Conservation (phyloP, 1,140 invertebrate genomes). For the Pseudomyrmex sp. region DNA sequence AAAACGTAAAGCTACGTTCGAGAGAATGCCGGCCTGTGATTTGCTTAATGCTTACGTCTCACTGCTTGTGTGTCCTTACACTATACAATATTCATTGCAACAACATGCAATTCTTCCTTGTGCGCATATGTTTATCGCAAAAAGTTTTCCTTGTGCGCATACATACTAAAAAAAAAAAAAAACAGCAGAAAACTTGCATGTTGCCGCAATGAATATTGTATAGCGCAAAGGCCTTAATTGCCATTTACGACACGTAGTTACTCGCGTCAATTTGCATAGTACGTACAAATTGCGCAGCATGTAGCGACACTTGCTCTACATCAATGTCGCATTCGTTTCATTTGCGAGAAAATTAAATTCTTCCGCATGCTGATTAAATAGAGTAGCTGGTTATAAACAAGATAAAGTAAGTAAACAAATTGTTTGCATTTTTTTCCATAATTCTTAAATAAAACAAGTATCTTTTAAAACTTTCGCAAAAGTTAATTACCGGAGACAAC, state of each 20-base stretch:
- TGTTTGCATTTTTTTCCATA: no score
- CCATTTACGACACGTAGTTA: constrained; percentile 39
- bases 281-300: constrained; percentile 36
- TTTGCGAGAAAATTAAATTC: constrained; percentile 12
- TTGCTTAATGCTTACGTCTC: no score
- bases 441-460: background rate
- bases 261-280: constrained; percentile 2
- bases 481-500: background rate
- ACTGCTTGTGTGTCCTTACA: no score
- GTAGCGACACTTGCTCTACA: background rate
- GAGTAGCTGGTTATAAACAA: background rate
- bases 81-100: no score
- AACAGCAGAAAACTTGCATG: no score
- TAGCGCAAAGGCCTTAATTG: constrained; percentile 13
- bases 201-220: no score
- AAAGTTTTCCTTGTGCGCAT: no score
- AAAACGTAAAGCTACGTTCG: no score
- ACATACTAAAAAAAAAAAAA: no score
- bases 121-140: background rate
- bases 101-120: constrained; percentile 8
- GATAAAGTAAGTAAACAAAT: no score
- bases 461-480: background rate
- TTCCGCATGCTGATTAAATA: background rate
- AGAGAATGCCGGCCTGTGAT: no score
- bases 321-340: background rate